Base-by-base conservation (phyloP, 2,888 invertebrate genomes). In the Prostheceraeus crozeri region DNA sequence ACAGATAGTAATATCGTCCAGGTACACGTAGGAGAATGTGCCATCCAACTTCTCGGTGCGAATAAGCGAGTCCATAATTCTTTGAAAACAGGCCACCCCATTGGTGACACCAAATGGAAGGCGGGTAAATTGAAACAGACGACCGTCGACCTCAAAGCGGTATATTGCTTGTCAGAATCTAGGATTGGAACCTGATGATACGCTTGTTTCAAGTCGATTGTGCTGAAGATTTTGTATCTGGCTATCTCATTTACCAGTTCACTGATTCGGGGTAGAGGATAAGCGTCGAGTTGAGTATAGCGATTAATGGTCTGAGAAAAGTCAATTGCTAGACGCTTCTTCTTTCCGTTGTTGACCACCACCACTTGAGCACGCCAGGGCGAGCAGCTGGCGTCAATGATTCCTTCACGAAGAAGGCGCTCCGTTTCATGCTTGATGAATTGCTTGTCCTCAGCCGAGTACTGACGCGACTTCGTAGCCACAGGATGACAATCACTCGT, bases 191-290 rank as follows among this genome's bases (percentile, higher is more conserved):
- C 51, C 21, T 56, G 56, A 51, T 56, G 56, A 51, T 53, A 56
- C 11, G 52, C 56, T 27, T 19, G 19, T 56, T 56, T 57, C 16
- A 56, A 16, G 6, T 57, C 58, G 19, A 57, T 21, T 19, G 27
- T 30, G 28, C 27, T 23, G 30, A 58, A 57, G 11, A 23, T 21
- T 23, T 16, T 57, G 30, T 57, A 57, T 16, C 28, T 54, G 3
- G 58, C 8, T 58, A 57, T 23, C 19, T 57, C 33, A 28, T 57
- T 8, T 14, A 57, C 57, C 14, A 57, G 14, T 27, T 57, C 57
- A 16, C 57, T 56, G 55, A 57, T 57, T 21, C 58, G 27, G 19
- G 58, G 58, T 14, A 57, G 55, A 16, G 58, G 58, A 23, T 57
- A 57, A 57, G 57, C 56, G 21, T 57, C 56, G 19, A 59, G 28